Percentiles rank a stretch among this genome's conserved stretches.
These are phyloP conservation scores for Drosophila hawaiiensis DNA, from an alignment of 2,888 invertebrate species.

Conservation along the genomic window DNA sequence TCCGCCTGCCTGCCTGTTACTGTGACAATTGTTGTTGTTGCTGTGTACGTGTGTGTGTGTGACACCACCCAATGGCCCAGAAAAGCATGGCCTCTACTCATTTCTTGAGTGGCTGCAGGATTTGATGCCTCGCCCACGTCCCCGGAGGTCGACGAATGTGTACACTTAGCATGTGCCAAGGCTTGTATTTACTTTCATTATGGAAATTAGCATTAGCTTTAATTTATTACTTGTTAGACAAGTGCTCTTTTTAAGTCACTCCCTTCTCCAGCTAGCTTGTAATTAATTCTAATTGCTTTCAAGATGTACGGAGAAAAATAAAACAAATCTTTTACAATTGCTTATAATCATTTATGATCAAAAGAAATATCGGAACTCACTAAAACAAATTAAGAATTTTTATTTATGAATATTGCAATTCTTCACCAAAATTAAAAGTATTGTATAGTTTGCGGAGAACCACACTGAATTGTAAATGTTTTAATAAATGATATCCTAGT, in stretches of 20 bases:
- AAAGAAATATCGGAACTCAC: neutral
- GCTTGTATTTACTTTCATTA: conserved; percentile 31
- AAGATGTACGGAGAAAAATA: neutral
- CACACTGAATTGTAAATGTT: neutral
- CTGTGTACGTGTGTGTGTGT: conserved; percentile 11
- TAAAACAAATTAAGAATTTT: neutral
- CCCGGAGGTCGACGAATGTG: conserved; percentile 64
- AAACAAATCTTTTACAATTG: neutral
- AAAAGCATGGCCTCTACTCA: conserved; percentile 27
- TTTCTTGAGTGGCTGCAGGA: conserved; percentile 48
- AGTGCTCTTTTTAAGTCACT: neutral
- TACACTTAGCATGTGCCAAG: conserved; percentile 40
- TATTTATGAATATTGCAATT: neutral
- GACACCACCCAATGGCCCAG: conserved; percentile 56
- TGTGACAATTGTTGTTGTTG: conserved; percentile 10
- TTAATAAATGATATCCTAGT: neutral
- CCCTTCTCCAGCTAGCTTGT: neutral
- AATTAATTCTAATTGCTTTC: neutral
- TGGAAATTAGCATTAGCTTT: conserved; percentile 44
- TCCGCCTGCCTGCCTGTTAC: conserved; percentile 15
- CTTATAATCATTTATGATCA: neutral
- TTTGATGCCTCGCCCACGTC: conserved; percentile 28
- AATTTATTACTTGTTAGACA: conserved; percentile 29
- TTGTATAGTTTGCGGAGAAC: neutral
- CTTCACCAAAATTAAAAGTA: neutral